Conservation (phyloP, 2,797 vertebrate genomes). For the Gouania willdenowi region DNA sequence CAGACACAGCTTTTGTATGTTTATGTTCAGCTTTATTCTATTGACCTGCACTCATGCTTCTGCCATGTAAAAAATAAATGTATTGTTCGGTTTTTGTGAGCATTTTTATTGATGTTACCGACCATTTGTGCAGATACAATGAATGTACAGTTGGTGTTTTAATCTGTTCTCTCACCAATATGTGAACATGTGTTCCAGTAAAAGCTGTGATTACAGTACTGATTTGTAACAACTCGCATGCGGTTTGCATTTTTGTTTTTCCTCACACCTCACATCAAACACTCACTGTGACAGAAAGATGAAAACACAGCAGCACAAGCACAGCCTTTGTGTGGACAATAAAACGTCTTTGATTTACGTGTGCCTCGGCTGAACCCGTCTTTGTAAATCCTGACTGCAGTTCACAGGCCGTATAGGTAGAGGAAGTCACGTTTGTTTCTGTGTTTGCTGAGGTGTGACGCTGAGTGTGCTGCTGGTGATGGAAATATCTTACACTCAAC, state of each 20-base stretch:
- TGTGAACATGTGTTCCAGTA: conserved; percentile 40
- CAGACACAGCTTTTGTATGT: conserved; percentile 4
- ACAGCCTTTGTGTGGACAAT: no score
- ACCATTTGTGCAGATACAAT: conserved; percentile 13
- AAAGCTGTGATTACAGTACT: conserved; percentile 3
- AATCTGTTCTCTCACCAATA: conserved; percentile 22
- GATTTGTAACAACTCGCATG: conserved; percentile 1
- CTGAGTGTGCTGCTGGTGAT: no score
- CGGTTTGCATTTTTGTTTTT: neutral
- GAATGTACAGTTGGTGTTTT: conserved; percentile 29
- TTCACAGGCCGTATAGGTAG: conserved; percentile 13
- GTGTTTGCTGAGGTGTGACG: no score
- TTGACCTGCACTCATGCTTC: no score
- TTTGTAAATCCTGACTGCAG: conserved; percentile 28
- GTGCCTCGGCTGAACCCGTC: conserved; percentile 1
- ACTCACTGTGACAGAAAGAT: neutral
- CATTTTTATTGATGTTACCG: conserved; percentile 12
- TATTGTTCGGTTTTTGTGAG: no score
- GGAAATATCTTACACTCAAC: no score
- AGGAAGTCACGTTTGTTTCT: no score
- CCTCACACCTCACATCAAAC: conserved; percentile 11
- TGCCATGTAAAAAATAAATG: neutral
- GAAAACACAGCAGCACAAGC: no score
- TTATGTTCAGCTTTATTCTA: neutral
- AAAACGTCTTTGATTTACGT: conserved; percentile 14